These are phyloP conservation scores for Laticauda colubrina DNA, from an alignment of 2,113 vertebrate genomes.

Conservation along the genomic window DNA sequence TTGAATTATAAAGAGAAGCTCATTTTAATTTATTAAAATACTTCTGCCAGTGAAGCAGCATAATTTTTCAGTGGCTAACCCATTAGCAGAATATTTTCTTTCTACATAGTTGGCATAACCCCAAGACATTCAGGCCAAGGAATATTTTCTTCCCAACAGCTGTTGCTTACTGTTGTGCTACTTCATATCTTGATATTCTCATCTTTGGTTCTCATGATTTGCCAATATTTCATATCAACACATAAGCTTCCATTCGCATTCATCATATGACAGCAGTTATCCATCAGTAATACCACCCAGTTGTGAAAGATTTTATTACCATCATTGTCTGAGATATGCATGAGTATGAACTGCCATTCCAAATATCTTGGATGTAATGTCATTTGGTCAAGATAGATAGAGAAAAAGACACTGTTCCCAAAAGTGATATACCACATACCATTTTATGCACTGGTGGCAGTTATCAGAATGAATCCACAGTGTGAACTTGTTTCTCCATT, in stretches of 20 bases:
- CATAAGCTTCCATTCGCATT: constrained; percentile 19
- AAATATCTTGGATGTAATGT: not conserved
- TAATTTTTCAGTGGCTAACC: constrained; percentile 1
- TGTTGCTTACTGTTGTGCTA: constrained; percentile 16
- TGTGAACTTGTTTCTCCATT: not conserved
- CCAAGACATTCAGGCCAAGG: not conserved
- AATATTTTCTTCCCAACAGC: constrained; percentile 30
- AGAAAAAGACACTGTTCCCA: not conserved
- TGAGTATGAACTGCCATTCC: constrained; percentile 5
- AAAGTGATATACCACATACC: not conserved
- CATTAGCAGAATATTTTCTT: constrained; percentile 25
- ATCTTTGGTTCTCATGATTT: constrained; percentile 16
- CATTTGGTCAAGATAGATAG: not conserved
- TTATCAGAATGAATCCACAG: not conserved
- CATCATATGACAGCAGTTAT: constrained; percentile 8
- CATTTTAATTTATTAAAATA: not conserved
- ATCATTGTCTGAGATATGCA: constrained; percentile 8
- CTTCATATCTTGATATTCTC: constrained; percentile 20
- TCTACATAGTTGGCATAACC: constrained; percentile 6
- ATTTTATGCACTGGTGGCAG: not conserved
- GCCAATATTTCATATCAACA: constrained; percentile 25
- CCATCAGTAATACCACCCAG: constrained; percentile 15
- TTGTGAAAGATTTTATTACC: constrained; percentile 22
- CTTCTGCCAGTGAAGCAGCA: not conserved
- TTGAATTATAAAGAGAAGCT: not conserved